Evolutionary conservation across 1,140 invertebrate species (phyloP), one percentile per base, ranked within the genome.

Genomic region (Listronotus oregonensis): DNA sequence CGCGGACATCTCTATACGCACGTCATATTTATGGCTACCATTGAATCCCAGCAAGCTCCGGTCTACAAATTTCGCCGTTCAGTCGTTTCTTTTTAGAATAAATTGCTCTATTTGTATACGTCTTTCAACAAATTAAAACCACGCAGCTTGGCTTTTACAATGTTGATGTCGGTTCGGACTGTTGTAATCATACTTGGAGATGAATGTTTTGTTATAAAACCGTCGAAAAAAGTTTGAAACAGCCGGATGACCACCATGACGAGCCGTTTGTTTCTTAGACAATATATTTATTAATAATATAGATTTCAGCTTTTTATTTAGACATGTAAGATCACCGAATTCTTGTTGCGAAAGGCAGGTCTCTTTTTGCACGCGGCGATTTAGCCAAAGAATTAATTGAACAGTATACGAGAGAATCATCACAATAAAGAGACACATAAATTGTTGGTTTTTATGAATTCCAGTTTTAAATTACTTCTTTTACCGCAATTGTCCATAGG

Each of bases 21-120:
- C 62, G 62, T 57, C 62, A 64, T 64, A 64, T 64, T 64, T 64
- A 57, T 64, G 62, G 47, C 52, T 50, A 32, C 46, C 62, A 50
- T 58, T 58, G 52, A 58, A 56, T 57, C 52, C 10, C 54, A 56
- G 52, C 42, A 43, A 61, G 57, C 40, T 57, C 40, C 59, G 51
- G 62, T 69, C 66, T 63, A 66, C 70, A 69, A 71, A 69, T 69
- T 68, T 62, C 47, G 59, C 49, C 66, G 49, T 50, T 49, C 18
- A 11, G n/a, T 42, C 32, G 59, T 62, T 66, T 68, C 54, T 68
- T 68, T 50, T 58, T 54, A 18, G 39, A 65, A 67, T 70, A 64
- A 68, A 71, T 71, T 66, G 66, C 66, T 71, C 69, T 67, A 71
- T 71, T 70, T 70, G 69, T 71, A 67, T 62, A 56, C 52, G 56